A percentile compares a stretch with the other conserved stretches of the same genome.
Evolutionary conservation across 1,140 invertebrate species (phyloP).

Genomic region (Mesaphorura yosii): DNA sequence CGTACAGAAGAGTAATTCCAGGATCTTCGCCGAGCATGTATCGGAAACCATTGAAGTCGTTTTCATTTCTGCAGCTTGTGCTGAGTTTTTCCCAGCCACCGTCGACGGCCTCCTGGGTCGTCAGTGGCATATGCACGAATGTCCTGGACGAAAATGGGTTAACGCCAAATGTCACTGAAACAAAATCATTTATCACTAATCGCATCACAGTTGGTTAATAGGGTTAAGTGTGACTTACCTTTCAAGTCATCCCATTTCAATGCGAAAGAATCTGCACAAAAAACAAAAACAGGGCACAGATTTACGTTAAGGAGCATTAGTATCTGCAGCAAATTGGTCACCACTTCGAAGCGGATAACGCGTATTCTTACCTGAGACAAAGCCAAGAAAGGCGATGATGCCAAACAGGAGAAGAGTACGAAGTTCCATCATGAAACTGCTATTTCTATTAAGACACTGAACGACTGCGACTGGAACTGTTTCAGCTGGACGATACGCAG

Average conservation of each 20-base stretch:
- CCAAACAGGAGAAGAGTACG: too few relatives aligned
- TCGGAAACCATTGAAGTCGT: neutral
- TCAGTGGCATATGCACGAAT: neutral
- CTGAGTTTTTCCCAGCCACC: neutral
- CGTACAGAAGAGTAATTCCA: conserved; percentile 7
- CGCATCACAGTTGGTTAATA: neutral
- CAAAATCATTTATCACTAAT: neutral
- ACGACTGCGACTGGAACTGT: too few relatives aligned
- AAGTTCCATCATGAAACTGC: too few relatives aligned
- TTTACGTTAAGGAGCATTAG: too few relatives aligned
- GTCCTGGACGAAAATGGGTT: neutral
- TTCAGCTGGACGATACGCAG: too few relatives aligned
- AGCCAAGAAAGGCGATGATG: too few relatives aligned
- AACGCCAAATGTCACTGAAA: neutral
- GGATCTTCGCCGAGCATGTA: neutral
- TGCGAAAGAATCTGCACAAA: neutral
- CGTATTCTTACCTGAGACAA: too few relatives aligned
- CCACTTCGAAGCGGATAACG: too few relatives aligned
- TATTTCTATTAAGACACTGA: too few relatives aligned
- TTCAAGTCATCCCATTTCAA: neutral
- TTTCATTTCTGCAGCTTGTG: neutral
- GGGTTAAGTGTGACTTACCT: neutral
- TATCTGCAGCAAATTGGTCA: too few relatives aligned
- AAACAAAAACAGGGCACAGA: neutral
- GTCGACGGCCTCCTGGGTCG: neutral